Conservation (phyloP, 1,140 invertebrate genomes). For the Protaetia brevitarsis region DNA sequence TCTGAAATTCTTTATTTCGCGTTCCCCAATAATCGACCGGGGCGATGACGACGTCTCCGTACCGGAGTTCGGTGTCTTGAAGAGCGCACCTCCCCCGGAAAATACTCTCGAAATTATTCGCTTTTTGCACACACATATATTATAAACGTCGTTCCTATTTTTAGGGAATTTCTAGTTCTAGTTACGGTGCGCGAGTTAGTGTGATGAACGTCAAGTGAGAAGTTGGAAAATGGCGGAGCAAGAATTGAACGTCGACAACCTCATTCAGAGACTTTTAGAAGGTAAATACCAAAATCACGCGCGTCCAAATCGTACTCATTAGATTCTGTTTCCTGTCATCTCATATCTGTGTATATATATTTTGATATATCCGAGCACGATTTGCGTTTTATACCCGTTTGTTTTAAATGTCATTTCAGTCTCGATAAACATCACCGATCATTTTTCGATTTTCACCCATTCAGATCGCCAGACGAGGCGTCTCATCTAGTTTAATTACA, state of each 20-base stretch:
- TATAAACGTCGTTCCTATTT: slow-evolving; percentile 1
- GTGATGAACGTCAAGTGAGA: slow-evolving; percentile 33
- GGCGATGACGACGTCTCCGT: too few relatives aligned
- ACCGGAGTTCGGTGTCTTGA: neutral
- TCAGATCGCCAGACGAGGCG: too few relatives aligned
- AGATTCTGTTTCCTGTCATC: neutral
- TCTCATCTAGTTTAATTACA: neutral
- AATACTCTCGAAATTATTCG: neutral
- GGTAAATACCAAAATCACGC: slow-evolving; percentile 60
- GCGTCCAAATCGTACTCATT: neutral
- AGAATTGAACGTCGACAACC: slow-evolving; percentile 92
- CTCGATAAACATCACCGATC: too few relatives aligned
- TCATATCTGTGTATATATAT: neutral
- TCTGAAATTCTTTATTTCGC: neutral
- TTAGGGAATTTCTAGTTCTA: slow-evolving; percentile 22
- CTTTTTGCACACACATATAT: neutral
- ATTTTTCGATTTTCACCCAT: too few relatives aligned
- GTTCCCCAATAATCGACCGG: neutral
- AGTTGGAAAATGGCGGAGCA: slow-evolving; percentile 80
- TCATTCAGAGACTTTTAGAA: slow-evolving; percentile 93
- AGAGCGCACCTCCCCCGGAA: too few relatives aligned
- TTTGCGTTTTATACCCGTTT: too few relatives aligned
- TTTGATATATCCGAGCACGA: neutral
- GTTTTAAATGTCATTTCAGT: too few relatives aligned
- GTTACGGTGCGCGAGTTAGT: too few relatives aligned